phyloP scores from a whole-genome alignment of 2,113 vertebrate genomes.

The Cheirogaleus medius region DNA sequence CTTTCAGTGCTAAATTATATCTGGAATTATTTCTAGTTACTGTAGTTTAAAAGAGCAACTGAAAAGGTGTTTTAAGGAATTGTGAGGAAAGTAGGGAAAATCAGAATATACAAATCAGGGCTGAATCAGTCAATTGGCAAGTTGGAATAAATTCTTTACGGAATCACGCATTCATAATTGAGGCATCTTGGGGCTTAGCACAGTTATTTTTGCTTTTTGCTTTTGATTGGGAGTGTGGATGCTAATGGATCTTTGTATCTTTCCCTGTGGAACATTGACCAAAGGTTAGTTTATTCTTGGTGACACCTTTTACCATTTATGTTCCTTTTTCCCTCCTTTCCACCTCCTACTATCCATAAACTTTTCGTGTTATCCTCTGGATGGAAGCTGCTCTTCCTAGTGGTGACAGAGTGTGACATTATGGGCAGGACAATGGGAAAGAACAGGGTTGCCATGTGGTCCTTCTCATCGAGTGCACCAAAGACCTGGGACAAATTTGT shows the following conservation, averaged over 20 bases:
- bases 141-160: background rate
- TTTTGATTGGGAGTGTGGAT: background rate
- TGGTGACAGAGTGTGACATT: background rate
- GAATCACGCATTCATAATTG: rapidly evolving
- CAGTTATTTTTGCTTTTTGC: background rate
- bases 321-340: background rate
- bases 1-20: background rate
- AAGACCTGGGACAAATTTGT: background rate
- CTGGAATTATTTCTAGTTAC: background rate
- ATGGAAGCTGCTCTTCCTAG: background rate
- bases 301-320: background rate
- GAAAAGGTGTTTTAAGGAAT: background rate
- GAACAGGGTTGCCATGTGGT: rapidly evolving
- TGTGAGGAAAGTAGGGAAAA: background rate
- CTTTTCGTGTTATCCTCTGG: background rate
- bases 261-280: background rate
- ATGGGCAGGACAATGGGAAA: background rate
- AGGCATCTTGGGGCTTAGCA: background rate
- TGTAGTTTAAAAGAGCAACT: background rate
- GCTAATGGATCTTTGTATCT: background rate
- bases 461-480: background rate
- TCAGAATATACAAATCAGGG: background rate
- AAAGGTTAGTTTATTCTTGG: background rate
- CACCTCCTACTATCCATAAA: background rate
- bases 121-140: background rate